phyloP scores from a whole-genome alignment of 2,113 vertebrate species.

The Atlantisia rogersi region DNA sequence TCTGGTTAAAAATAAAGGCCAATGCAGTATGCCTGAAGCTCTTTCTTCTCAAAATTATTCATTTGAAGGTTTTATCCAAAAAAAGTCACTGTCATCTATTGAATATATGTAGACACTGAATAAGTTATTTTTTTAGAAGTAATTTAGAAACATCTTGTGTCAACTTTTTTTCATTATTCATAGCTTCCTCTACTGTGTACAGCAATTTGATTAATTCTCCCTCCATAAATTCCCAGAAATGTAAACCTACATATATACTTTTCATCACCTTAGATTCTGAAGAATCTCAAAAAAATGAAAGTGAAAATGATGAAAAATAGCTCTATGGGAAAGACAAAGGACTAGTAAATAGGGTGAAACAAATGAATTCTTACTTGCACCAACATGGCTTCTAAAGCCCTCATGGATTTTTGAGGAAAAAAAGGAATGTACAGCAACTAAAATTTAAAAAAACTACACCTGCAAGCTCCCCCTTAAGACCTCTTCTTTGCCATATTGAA shows the following conservation, averaged over 20 bases:
- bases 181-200: background rate
- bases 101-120: background rate
- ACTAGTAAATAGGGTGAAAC: background rate
- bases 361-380: background rate
- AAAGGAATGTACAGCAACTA: background rate
- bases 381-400: background rate
- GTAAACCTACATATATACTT: background rate
- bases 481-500: background rate
- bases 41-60: background rate
- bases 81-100: background rate
- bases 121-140: background rate
- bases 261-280: background rate
- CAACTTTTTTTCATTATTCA: background rate
- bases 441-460: background rate
- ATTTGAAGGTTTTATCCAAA: background rate
- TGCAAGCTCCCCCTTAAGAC: background rate
- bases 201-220: background rate
- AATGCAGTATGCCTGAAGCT: background rate
- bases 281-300: background rate
- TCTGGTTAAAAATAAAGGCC: background rate
- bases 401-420: background rate
- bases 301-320: background rate
- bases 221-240: background rate
- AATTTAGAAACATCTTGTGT: background rate
- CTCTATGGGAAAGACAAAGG: background rate